Evolutionary conservation across 2,113 vertebrate genomes (phyloP), one percentile per base, ranked within the genome.

Genomic region (Notechis scutatus): DNA sequence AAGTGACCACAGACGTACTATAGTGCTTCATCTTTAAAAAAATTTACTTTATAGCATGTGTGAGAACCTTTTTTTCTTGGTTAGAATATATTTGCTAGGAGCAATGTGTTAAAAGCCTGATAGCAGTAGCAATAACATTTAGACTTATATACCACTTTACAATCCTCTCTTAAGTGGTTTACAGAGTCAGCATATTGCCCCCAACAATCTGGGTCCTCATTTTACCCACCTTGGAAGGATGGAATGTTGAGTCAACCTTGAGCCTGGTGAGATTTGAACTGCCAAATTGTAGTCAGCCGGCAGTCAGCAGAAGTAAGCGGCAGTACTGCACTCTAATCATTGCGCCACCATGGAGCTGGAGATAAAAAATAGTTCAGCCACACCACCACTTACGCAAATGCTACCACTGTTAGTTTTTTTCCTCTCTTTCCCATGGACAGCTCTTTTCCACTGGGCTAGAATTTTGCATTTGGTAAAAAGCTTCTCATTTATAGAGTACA

Each of bases 1-100:
- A 96, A 96, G 95, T 95, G 1, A 39, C 59, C 86, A 55, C 1
- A 81, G 6, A 93, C 8, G 45, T 74, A 74, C 26, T 9, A 45
- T 20, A 81, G 23, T 10, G 8, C 87, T 39, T 50, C 0, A 52
- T 1, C 12, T 91, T 1, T 45, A 45, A 45, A 45, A 52, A 9
- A 12, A 3, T 34, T 50, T 39, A 1, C 1, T 85, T 90, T 39
- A 59, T 11, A 61, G 39, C 29, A 47, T 45, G 24, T 45, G 3
- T 89, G 4, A 39, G 47, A 47, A 47, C 2, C 42, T 45, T 26
- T 87, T 34, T 87, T 87, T 39, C 45, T 45, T 26, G 34, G 69
- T 81, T 87, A 26, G 14, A 47, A 88, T 52, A 54, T 20, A 34
- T 56, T 88, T 88, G 87, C 50, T 34, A 14, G 8, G 55, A 24